These are phyloP conservation scores for Thymallus thymallus DNA, from an alignment of 2,113 vertebrate genomes.

Conservation along the genomic window DNA sequence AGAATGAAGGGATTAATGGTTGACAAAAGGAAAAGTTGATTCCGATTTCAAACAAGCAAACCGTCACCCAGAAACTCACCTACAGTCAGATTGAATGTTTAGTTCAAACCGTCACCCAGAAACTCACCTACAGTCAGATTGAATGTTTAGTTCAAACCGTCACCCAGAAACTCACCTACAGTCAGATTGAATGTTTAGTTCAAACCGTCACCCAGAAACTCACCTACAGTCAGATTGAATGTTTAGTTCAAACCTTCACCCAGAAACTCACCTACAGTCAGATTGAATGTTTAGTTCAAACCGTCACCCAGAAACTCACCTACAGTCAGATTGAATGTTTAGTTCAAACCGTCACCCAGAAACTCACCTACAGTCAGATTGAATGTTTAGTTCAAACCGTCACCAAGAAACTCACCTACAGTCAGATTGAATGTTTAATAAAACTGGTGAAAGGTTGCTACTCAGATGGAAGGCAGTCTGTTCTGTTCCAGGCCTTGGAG, in stretches of 20 bases:
- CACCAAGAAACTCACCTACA: slow-evolving; percentile 15
- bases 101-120: slow-evolving; percentile 21
- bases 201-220: slow-evolving; percentile 12
- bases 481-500: slow-evolving; percentile 25
- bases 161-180: slow-evolving; percentile 15
- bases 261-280: slow-evolving; percentile 1
- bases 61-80: slow-evolving; percentile 11
- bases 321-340: slow-evolving; percentile 43
- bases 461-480: slow-evolving; percentile 1
- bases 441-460: slow-evolving; percentile 48
- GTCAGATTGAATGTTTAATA: slow-evolving; percentile 54
- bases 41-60: slow-evolving; percentile 12
- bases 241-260: slow-evolving; percentile 39
- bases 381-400: slow-evolving; percentile 41
- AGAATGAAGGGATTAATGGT: background rate
- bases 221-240: slow-evolving; percentile 29
- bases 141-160: slow-evolving; percentile 41
- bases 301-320: slow-evolving; percentile 11
- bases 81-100: slow-evolving; percentile 43
- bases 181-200: slow-evolving; percentile 45
- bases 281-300: slow-evolving; percentile 46
- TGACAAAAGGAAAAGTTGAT: background rate
- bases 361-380: slow-evolving; percentile 14
- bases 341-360: slow-evolving; percentile 21
- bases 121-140: slow-evolving; percentile 14